phyloP scores from a whole-genome alignment of 1,140 invertebrate genomes.

The Oppia nitens region DNA sequence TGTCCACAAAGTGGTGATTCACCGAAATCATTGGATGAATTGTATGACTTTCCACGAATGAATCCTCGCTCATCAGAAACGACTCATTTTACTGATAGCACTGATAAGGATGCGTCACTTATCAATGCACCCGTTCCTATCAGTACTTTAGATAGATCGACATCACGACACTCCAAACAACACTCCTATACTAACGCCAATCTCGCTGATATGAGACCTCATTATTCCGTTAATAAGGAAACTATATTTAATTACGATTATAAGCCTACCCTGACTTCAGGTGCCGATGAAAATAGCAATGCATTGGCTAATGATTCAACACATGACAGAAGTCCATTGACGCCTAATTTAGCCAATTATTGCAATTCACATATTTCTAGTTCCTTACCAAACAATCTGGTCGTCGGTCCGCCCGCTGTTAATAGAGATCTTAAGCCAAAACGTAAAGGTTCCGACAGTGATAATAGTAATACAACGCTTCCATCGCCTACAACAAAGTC shows the following conservation, averaged over 20 bases:
- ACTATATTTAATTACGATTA: constrained; percentile 22
- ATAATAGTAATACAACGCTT: not conserved
- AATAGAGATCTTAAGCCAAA: constrained; percentile 58
- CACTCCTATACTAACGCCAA: constrained; percentile 56
- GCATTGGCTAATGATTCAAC: constrained; percentile 19
- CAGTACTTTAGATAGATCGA: not conserved
- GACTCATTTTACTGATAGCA: constrained; percentile 18
- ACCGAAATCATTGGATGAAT: constrained; percentile 36
- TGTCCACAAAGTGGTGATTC: constrained; percentile 14
- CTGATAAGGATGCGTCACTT: not conserved
- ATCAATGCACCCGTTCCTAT: constrained; percentile 19
- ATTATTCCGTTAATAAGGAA: constrained; percentile 18
- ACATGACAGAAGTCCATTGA: constrained; percentile 21
- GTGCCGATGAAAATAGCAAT: constrained; percentile 29
- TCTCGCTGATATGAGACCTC: too few species aligned
- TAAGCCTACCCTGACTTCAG: constrained; percentile 12
- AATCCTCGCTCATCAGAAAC: constrained; percentile 33
- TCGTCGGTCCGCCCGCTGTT: constrained; percentile 43
- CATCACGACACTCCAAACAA: constrained; percentile 25
- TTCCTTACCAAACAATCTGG: constrained; percentile 23
- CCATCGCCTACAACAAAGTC: constrained; percentile 5
- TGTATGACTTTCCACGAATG: constrained; percentile 51
- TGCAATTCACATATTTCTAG: constrained; percentile 21
- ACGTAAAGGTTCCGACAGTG: constrained; percentile 30
- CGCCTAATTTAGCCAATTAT: constrained; percentile 15